Evolutionary conservation across 2,113 vertebrate species (phyloP), one percentile per base, ranked within the genome.

Genomic region (Tragulus kanchil): DNA sequence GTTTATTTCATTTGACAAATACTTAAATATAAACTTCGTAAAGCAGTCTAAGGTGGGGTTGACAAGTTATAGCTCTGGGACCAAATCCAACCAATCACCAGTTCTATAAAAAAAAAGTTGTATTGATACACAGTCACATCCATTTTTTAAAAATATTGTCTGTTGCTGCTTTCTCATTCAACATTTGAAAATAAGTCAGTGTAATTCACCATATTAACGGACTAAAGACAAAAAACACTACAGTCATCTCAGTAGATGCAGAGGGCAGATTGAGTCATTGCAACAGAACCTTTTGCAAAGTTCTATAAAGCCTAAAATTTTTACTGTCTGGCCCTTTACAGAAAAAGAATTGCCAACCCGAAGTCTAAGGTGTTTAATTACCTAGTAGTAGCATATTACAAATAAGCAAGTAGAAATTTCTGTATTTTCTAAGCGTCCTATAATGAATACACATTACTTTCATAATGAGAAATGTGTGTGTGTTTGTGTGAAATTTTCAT

Each of bases 1-100:
- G 21, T 69, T 93, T 95, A 82, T 93, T 94, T 96, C 59, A 91
- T 59, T 91, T 89, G 62, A 58, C 36, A 78, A 58, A 56, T 65
- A 48, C 42, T 94, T 94, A 85, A 75, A 8, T 89, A 59, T 75
- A 94, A 94, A 56, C 45, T 36, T n/a, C 12, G 0, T 64, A 59
- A 83, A 79, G 31, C n/a, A 82, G 21, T 31, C 77, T 85, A 65
- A 79, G 48, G 26, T 2, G 25, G 48, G 50, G 17, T 67, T 95
- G n/a, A 95, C 42, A 73, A 58, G 25, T 19, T 88, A 42, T 0
- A 93, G 11, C 64, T 78, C 64, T 50, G 28, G 28, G 6, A 54
- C 82, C 36, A 91, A 77, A 93, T 64, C 58, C 71, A 94, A 28
- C 23, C 71, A 6, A 93, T 14, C 28, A 77, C 15, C 81, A 92